A percentile compares a stretch with the other conserved stretches of the same genome.
These are phyloP conservation scores for Drosophila pruinosa DNA, from an alignment of 1,140 invertebrate species.

Conservation along the genomic window DNA sequence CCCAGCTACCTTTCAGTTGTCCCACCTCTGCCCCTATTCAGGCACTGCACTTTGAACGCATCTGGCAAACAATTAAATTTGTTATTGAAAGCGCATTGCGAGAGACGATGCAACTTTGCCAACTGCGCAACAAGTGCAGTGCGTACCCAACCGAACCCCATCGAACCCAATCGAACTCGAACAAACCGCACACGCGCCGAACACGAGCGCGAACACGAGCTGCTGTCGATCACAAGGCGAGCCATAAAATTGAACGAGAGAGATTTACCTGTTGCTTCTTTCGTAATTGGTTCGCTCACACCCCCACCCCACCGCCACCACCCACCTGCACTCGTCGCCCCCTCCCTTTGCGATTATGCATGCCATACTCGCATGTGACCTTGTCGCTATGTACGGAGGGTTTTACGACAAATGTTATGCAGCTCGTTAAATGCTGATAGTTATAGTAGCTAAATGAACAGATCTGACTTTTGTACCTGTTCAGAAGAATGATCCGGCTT, in stretches of 20 bases:
- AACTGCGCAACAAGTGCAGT: slow-evolving; percentile 26
- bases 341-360: neutral
- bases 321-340: no score
- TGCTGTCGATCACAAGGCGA: neutral
- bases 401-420: slow-evolving; percentile 26
- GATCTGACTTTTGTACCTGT: slow-evolving; percentile 14
- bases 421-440: slow-evolving; percentile 11
- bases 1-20: neutral
- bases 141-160: neutral
- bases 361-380: slow-evolving; percentile 29
- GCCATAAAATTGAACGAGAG: slow-evolving; percentile 7
- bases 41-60: slow-evolving; percentile 53
- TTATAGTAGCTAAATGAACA: neutral
- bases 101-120: slow-evolving; percentile 15
- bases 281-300: slow-evolving; percentile 22
- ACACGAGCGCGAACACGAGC: neutral
- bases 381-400: slow-evolving; percentile 13
- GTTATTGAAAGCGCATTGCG: slow-evolving; percentile 58
- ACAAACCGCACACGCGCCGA: neutral
- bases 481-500: neutral
- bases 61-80: slow-evolving; percentile 60
- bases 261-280: slow-evolving; percentile 18
- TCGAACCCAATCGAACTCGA: neutral
- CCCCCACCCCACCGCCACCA: neutral
- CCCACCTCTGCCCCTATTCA: neutral